A percentile compares a stretch with the other conserved stretches of the same genome.
Conservation (phyloP, 2,113 vertebrate species). For the Pterocles gutturalis region DNA sequence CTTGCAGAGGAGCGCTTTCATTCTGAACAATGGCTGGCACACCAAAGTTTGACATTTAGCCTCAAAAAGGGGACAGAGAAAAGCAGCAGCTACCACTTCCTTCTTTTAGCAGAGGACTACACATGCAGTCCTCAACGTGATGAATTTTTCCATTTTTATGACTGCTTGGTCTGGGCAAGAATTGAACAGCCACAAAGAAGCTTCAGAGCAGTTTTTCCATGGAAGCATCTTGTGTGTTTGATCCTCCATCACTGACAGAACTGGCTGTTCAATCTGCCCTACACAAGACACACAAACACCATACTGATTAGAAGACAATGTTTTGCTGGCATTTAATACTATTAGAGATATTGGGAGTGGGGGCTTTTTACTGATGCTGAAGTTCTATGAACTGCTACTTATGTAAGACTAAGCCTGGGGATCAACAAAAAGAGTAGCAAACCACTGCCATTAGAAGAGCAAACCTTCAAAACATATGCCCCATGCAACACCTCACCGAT, state of each 20-base stretch:
- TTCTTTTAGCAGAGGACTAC: background rate
- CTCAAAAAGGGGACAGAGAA: background rate
- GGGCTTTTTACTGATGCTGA: background rate
- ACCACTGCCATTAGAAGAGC: background rate
- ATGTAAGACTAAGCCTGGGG: background rate
- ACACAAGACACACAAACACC: background rate
- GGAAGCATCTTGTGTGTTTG: background rate
- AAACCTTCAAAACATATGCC: background rate
- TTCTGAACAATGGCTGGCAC: background rate
- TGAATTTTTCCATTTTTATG: background rate
- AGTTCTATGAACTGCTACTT: background rate
- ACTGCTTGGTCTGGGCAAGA: background rate
- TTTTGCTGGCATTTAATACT: background rate
- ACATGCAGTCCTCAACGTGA: background rate
- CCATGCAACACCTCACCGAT: background rate
- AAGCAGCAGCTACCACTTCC: background rate
- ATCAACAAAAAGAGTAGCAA: background rate
- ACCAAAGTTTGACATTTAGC: background rate
- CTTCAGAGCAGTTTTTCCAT: background rate
- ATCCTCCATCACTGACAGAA: background rate
- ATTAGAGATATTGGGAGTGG: background rate
- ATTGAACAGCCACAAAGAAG: background rate
- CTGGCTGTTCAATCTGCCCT: background rate
- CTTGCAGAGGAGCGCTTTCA: background rate
- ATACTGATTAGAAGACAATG: background rate